These are phyloP conservation scores for Meiosimyza decipiens DNA, from an alignment of 2,888 invertebrate species.

Conservation along the genomic window DNA sequence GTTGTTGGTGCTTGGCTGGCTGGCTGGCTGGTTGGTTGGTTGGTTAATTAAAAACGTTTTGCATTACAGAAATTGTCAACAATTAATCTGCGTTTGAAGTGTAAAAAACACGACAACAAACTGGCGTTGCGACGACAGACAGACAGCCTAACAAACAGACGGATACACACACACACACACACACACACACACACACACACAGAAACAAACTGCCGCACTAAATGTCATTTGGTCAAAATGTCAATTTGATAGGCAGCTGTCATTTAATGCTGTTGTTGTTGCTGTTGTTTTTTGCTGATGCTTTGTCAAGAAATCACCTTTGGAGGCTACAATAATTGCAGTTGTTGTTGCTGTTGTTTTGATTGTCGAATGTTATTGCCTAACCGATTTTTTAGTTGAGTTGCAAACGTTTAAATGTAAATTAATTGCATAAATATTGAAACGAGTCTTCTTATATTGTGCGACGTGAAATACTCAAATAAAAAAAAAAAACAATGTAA, in stretches of 20 bases:
- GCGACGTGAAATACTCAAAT: not conserved
- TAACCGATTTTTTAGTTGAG: conserved; percentile 14
- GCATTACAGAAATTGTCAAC: conserved; percentile 45
- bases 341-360: not conserved
- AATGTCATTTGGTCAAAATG: conserved; percentile 55
- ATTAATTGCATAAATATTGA: conserved; percentile 29
- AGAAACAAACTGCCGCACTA: not conserved
- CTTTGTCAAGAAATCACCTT: conserved; percentile 29
- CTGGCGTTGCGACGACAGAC: conserved; percentile 39
- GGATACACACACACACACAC: too few relatives aligned
- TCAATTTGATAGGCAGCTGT: conserved; percentile 56
- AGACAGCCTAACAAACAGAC: conserved; percentile 11
- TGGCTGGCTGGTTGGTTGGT: not conserved
- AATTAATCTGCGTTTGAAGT: conserved; percentile 45
- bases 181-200: too few relatives aligned
- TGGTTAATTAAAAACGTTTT: conserved; percentile 28
- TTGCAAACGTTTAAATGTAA: not conserved
- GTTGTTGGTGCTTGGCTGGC: not conserved
- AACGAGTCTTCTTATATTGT: not conserved
- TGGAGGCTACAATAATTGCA: conserved; percentile 18
- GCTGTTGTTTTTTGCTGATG: not conserved
- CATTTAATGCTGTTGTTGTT: conserved; percentile 34
- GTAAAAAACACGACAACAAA: conserved; percentile 41
- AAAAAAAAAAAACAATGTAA: too few relatives aligned
- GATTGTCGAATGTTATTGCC: not conserved